Percentiles rank a stretch among this genome's conserved stretches.
These are phyloP conservation scores for Drosophila kuntzei DNA, from an alignment of 2,888 invertebrate species.

Conservation along the genomic window DNA sequence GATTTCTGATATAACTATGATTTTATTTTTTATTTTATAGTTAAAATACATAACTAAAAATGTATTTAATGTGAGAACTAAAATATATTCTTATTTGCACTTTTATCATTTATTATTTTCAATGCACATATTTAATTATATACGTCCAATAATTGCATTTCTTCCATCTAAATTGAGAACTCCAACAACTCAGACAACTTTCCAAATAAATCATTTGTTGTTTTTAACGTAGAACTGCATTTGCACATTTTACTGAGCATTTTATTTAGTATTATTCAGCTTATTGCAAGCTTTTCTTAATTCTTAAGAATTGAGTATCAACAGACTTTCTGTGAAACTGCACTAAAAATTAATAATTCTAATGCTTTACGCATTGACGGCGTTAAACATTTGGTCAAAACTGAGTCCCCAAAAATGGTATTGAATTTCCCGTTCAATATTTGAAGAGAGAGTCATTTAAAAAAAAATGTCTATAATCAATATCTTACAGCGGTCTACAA, in stretches of 20 bases:
- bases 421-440: not conserved
- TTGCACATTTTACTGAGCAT: constrained; percentile 73
- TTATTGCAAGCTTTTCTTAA: constrained; percentile 7
- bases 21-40: constrained; percentile 23
- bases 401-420: constrained; percentile 6
- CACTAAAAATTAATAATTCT: constrained; percentile 34
- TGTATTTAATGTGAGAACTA: constrained; percentile 44
- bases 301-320: not conserved
- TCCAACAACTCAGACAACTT: not conserved
- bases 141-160: not conserved
- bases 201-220: not conserved
- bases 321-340: constrained; percentile 26
- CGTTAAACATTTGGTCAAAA: constrained; percentile 2
- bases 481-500: constrained; percentile 42
- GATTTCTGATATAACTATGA: constrained; percentile 21
- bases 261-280: constrained; percentile 40
- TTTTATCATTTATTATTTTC: constrained; percentile 1
- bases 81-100: constrained; percentile 27
- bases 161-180: not conserved
- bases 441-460: constrained; percentile 7
- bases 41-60: constrained; percentile 26
- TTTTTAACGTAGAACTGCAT: constrained; percentile 14
- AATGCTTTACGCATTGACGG: constrained; percentile 6
- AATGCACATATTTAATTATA: constrained; percentile 7
- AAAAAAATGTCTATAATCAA: constrained; percentile 10